Base-by-base conservation (phyloP, 2,797 vertebrate genomes). In the Psittacula echo region DNA sequence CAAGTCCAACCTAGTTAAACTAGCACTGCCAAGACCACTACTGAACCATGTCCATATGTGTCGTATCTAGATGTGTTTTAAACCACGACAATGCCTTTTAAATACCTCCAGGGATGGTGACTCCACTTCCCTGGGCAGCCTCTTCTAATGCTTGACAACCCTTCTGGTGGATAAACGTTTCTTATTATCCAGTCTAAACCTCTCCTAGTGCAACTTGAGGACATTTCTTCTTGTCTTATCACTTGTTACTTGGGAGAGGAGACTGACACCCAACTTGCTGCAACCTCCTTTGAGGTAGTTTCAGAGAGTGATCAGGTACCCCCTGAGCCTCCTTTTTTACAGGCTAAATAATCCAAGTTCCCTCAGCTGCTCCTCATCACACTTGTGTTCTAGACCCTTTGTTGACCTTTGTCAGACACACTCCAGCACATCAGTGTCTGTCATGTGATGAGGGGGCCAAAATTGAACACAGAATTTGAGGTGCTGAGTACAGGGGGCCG, bases 401-500 rank as follows among this genome's bases (percentile, higher is more conserved):
- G 1, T 34, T 67, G 7, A n/a, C 47, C 13, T 41, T 68, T 30
- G 30, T 18, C 21, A 13, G 15, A 24, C 22, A 6, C 6, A 5
- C 12, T 67, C 23, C 37, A 39, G 30, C 23, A 23, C 48, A 19
- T 64, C 61, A 29, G 1, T 16, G 13, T 62, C n/a, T 37, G 44
- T n/a, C 37, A 41, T 84, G 24, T 20, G 30, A 15, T 34, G 32
- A 78, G 48, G 32, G 54, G 13, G n/a, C 23, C 67, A 79, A 29
- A 68, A 29, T 8, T 18, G 30, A 26, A 24, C 24, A 3, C 14
- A 7, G n/a, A 10, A 41, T 45, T 64, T 1, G 2, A 51, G 15
- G 1, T 62, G 48, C 47, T 1, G 0, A 64, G 20, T 64, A 11
- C n/a, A 42, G 39, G n/a, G 44, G 29, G 11, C 14, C 26, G 10